Evolutionary conservation across 2,113 vertebrate species (phyloP).

Genomic region (Aviceda subcristata): DNA sequence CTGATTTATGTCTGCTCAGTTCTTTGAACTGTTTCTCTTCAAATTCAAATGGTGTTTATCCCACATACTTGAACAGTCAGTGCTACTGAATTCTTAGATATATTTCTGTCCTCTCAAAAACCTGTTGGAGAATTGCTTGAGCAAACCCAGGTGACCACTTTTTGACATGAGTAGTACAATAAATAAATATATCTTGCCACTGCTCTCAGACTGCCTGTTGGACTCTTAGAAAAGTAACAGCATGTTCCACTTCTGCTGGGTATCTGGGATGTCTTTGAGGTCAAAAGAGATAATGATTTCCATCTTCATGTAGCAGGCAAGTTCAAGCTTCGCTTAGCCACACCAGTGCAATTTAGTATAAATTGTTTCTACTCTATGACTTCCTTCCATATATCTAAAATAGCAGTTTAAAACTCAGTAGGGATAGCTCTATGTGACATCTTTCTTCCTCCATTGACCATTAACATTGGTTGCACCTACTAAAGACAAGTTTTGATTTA

Average conservation of each 20-base stretch:
- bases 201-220: neutral
- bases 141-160: neutral
- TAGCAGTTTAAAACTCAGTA: neutral
- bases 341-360: neutral
- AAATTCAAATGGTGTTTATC: neutral
- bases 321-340: neutral
- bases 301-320: neutral
- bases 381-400: neutral
- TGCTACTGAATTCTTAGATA: neutral
- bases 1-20: neutral
- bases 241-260: neutral
- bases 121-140: neutral
- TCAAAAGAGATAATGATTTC: neutral
- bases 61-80: neutral
- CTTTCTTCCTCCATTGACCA: neutral
- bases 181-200: neutral
- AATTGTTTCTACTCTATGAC: neutral
- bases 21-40: neutral
- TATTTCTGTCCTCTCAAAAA: neutral
- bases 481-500: neutral
- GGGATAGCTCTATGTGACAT: accelerated
- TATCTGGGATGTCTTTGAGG: neutral
- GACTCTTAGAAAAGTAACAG: neutral
- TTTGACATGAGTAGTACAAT: neutral
- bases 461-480: neutral